phyloP scores from a whole-genome alignment of 2,797 vertebrate genomes.

The Anguilla marmorata region DNA sequence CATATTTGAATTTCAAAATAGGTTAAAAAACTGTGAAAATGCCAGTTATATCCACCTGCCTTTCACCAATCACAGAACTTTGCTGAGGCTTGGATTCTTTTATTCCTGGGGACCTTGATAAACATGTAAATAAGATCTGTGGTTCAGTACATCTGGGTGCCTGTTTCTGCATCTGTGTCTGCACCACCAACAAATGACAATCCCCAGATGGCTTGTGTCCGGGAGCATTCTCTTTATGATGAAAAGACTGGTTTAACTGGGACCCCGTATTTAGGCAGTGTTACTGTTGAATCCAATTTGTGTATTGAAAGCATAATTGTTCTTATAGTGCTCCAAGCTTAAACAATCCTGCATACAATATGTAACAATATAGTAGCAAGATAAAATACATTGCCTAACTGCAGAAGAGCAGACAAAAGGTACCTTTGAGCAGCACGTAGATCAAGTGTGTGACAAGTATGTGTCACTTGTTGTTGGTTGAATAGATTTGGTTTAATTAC shows the following conservation, averaged over 20 bases:
- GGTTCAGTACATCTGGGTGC: neutral
- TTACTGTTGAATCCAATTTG: neutral
- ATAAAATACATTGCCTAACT: neutral
- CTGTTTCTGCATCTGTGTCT: constrained; percentile 19
- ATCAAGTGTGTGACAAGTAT: neutral
- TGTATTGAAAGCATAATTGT: neutral
- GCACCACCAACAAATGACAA: constrained; percentile 14
- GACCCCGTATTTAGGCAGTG: neutral
- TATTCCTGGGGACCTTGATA: constrained; percentile 29
- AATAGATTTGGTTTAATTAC: neutral
- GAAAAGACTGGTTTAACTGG: neutral
- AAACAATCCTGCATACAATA: neutral
- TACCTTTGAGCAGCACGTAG: neutral
- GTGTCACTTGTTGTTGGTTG: neutral
- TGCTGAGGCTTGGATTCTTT: constrained; percentile 6
- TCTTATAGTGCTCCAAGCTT: neutral
- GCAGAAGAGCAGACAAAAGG: neutral
- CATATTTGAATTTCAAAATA: neutral
- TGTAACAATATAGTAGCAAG: neutral
- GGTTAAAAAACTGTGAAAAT: neutral
- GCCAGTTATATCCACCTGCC: neutral
- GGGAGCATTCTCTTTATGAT: neutral
- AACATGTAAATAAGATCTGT: constrained; percentile 20
- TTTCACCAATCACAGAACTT: neutral
- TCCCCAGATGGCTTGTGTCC: neutral